phyloP scores from a whole-genome alignment of 2,113 vertebrate genomes.

The Semnopithecus entellus region DNA sequence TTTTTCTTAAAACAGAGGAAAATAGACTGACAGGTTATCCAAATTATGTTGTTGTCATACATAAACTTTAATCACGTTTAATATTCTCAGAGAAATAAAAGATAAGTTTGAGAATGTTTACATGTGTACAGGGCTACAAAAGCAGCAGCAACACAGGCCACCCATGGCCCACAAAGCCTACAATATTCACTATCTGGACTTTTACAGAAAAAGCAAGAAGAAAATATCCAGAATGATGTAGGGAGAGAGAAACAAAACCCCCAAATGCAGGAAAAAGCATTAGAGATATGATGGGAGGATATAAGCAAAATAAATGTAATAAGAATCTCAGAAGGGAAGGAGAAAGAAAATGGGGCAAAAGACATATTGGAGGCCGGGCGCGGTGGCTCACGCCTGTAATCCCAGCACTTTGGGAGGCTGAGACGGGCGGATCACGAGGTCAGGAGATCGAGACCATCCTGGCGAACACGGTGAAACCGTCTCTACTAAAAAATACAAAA shows the following conservation, averaged over 20 bases:
- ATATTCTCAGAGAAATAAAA: neutral
- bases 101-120: neutral
- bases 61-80: neutral
- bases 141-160: neutral
- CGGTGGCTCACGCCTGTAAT: too few species aligned
- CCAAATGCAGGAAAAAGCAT: neutral
- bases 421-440: too few species aligned
- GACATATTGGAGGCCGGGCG: neutral
- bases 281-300: neutral
- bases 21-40: neutral
- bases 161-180: neutral
- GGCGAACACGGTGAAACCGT: too few species aligned
- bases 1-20: neutral
- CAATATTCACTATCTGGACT: neutral
- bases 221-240: neutral
- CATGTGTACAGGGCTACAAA: neutral
- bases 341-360: neutral
- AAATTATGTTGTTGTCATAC: neutral
- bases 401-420: too few species aligned
- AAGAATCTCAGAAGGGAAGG: neutral
- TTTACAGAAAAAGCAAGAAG: neutral
- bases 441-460: too few species aligned
- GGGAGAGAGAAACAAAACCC: neutral
- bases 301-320: neutral
- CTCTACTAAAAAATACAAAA: too few species aligned